These are phyloP conservation scores for Porites divaricata DNA, from an alignment of 92 coral and sea anemone genomes.

Conservation along the genomic window DNA sequence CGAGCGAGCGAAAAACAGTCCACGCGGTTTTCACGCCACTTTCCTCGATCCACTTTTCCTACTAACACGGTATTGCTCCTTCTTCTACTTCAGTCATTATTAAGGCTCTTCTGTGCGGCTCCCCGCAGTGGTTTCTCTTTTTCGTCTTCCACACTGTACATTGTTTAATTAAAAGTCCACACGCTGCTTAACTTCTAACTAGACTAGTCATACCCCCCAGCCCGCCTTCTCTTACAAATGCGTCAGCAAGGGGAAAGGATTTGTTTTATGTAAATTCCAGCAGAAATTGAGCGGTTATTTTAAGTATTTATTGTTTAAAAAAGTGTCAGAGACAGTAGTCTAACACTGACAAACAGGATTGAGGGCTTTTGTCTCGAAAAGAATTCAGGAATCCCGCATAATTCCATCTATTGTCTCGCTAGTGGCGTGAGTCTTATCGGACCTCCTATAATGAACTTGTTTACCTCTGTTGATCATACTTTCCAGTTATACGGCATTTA, in stretches of 20 bases:
- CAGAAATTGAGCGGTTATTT: neutral
- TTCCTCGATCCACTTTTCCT: no score
- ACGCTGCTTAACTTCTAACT: no score
- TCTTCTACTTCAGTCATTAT: no score
- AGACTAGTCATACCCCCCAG: no score
- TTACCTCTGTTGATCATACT: neutral
- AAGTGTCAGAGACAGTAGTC: neutral
- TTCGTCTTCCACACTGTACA: no score
- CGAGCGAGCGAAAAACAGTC: no score
- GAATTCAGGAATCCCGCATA: constrained; percentile 4
- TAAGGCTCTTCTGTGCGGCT: no score
- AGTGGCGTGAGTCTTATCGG: constrained; percentile 1
- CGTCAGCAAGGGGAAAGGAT: neutral
- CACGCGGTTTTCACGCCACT: no score
- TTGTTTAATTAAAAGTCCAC: no score
- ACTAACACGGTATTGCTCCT: no score
- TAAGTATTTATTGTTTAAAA: constrained; percentile 2
- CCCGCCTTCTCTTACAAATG: neutral
- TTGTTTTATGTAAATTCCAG: neutral
- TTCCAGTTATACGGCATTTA: constrained; percentile 3
- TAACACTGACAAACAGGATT: neutral
- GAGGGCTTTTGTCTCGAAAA: constrained; percentile 10
- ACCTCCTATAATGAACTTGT: neutral
- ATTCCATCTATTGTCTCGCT: constrained; percentile 16
- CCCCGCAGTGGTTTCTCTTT: no score